A percentile compares a stretch with the other conserved stretches of the same genome.
Evolutionary conservation across 2,797 vertebrate genomes (phyloP).

Genomic region (Onychomys arenicola): DNA sequence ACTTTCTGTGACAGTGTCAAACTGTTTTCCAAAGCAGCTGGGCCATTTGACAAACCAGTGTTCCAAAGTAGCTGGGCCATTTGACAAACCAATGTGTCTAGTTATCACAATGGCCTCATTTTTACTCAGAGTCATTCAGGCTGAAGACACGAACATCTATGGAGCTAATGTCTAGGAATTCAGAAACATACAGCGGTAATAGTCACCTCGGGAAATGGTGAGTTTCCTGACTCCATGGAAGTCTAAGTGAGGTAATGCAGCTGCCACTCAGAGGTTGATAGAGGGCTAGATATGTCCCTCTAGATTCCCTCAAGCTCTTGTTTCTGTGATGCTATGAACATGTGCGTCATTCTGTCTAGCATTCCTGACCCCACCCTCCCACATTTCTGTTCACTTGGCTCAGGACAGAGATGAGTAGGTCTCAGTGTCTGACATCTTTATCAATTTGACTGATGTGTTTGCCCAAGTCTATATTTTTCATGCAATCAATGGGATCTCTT

Average conservation of each 20-base stretch:
- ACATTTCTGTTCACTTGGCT: slow-evolving; percentile 57
- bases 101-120: not conserved
- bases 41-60: not conserved
- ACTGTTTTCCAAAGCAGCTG: not conserved
- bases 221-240: not conserved
- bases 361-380: slow-evolving; percentile 43
- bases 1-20: not conserved
- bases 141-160: not conserved
- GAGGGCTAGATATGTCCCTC: not conserved
- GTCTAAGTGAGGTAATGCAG: not conserved
- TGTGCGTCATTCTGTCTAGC: not conserved
- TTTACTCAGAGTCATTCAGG: not conserved
- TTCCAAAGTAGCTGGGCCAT: not conserved
- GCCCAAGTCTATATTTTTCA: slow-evolving; percentile 64
- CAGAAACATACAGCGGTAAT: not conserved
- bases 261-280: not conserved
- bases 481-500: slow-evolving; percentile 47
- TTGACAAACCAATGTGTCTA: not conserved
- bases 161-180: not conserved
- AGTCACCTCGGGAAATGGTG: not conserved
- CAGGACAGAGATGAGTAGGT: slow-evolving; percentile 23
- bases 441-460: slow-evolving; percentile 68
- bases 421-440: slow-evolving; percentile 65
- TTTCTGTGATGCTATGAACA: not conserved
- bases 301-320: not conserved